phyloP scores from a whole-genome alignment of 2,113 vertebrate genomes.

The Pitta sordida region DNA sequence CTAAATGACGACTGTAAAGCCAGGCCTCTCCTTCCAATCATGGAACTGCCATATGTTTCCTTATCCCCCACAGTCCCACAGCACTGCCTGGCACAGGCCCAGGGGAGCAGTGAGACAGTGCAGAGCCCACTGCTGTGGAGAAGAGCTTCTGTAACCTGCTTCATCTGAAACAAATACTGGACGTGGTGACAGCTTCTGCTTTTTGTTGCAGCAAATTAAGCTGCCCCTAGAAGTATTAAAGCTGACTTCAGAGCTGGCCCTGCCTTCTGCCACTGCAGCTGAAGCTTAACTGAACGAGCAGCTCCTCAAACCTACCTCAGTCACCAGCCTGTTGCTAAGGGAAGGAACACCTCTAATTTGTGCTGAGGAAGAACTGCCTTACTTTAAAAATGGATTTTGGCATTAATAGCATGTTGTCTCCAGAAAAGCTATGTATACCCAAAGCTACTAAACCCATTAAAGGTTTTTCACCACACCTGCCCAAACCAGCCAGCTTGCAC shows the following conservation, averaged over 20 bases:
- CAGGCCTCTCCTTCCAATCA: neutral
- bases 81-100: neutral
- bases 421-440: neutral
- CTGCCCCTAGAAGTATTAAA: neutral
- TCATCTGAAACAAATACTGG: neutral
- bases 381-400: slow-evolving; percentile 1
- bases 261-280: neutral
- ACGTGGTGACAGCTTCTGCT: neutral
- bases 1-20: neutral
- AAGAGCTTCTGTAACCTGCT: neutral
- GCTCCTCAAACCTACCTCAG: neutral
- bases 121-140: neutral
- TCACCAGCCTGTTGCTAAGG: slow-evolving; percentile 12
- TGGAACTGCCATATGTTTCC: neutral
- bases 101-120: neutral
- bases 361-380: neutral
- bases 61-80: neutral
- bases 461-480: slow-evolving; percentile 13
- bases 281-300: neutral
- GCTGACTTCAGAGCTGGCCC: neutral
- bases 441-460: neutral
- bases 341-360: neutral
- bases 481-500: neutral
- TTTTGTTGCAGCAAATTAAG: neutral
- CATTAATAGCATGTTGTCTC: neutral